Percentiles rank a stretch among this genome's conserved stretches.
These are phyloP conservation scores for Dryocosmus kuriphilus DNA, from an alignment of 2,888 invertebrate species.

Conservation along the genomic window DNA sequence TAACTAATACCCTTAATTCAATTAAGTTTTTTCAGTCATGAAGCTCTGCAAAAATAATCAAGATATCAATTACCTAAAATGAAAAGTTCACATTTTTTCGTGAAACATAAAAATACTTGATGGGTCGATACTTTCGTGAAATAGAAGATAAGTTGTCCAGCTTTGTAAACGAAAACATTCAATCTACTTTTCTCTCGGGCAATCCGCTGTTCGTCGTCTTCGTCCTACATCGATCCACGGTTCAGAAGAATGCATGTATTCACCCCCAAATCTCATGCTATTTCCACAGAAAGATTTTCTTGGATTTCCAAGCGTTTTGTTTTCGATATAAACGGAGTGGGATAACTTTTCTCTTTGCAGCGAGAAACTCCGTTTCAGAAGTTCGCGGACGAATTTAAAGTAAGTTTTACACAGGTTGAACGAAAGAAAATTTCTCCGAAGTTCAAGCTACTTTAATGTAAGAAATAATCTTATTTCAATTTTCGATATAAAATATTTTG, in stretches of 20 bases:
- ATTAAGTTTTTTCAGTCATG: neutral
- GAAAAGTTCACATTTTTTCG: neutral
- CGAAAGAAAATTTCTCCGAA: neutral
- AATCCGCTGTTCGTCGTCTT: neutral
- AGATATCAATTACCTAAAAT: neutral
- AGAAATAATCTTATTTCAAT: neutral
- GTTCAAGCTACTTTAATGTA: neutral
- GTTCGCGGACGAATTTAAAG: constrained; percentile 1
- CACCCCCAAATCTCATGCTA: constrained; percentile 21
- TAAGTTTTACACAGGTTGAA: constrained; percentile 4
- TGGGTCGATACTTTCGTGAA: neutral
- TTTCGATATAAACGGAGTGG: constrained; percentile 13
- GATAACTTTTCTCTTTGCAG: constrained; percentile 9
- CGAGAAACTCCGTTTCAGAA: neutral
- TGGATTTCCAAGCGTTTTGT: constrained; percentile 15
- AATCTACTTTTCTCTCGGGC: constrained; percentile 22
- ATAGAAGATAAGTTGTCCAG: neutral
- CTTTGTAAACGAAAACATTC: constrained; percentile 18
- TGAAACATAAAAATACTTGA: neutral
- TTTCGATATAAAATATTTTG: neutral
- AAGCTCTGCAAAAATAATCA: neutral
- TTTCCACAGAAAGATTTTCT: constrained; percentile 29
- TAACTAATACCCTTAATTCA: neutral
- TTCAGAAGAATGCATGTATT: constrained; percentile 22
- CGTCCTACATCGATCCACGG: constrained; percentile 17